Percentiles rank a stretch among this genome's conserved stretches.
Evolutionary conservation across 2,797 vertebrate genomes (phyloP).

Genomic region (Schizopygopsis pylzovi): DNA sequence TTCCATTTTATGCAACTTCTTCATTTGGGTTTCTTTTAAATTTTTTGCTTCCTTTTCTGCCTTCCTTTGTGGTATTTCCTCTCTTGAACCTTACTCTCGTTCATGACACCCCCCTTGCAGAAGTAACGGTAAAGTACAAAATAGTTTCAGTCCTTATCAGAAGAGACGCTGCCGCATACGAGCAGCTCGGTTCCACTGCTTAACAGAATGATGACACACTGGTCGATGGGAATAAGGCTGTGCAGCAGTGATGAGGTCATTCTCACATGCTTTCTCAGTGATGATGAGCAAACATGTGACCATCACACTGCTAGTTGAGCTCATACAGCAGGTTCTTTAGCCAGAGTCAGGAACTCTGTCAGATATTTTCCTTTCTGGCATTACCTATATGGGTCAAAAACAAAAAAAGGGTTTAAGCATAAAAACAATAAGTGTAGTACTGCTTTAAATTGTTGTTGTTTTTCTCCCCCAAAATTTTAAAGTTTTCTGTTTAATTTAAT

Average conservation of each 20-base stretch:
- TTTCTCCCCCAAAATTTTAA: too few species aligned
- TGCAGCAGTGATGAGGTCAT: slow-evolving; percentile 53
- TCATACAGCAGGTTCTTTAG: slow-evolving; percentile 9
- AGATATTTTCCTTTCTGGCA: not conserved
- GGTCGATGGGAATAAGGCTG: slow-evolving; percentile 50
- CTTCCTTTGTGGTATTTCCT: slow-evolving; percentile 18
- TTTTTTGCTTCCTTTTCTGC: slow-evolving; percentile 12
- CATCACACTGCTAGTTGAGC: slow-evolving; percentile 38
- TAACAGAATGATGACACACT: slow-evolving; percentile 56
- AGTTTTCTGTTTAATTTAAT: too few species aligned
- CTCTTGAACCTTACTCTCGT: slow-evolving; percentile 8
- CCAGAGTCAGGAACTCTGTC: not conserved
- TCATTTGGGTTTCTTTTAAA: slow-evolving; percentile 7
- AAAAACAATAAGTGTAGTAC: too few species aligned
- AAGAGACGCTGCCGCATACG: slow-evolving; percentile 26
- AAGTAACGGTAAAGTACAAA: slow-evolving; percentile 42
- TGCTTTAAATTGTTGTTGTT: too few species aligned
- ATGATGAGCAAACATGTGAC: slow-evolving; percentile 48
- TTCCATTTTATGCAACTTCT: slow-evolving; percentile 11
- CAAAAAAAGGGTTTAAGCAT: too few species aligned
- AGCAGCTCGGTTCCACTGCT: slow-evolving; percentile 43
- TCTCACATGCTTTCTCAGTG: slow-evolving; percentile 53
- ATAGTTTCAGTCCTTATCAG: slow-evolving; percentile 45
- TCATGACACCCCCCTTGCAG: not conserved
- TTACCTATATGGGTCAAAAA: not conserved